A percentile compares a stretch with the other conserved stretches of the same genome.
Conservation (phyloP, 1,140 invertebrate genomes). For the Zaprionus nigranus region DNA sequence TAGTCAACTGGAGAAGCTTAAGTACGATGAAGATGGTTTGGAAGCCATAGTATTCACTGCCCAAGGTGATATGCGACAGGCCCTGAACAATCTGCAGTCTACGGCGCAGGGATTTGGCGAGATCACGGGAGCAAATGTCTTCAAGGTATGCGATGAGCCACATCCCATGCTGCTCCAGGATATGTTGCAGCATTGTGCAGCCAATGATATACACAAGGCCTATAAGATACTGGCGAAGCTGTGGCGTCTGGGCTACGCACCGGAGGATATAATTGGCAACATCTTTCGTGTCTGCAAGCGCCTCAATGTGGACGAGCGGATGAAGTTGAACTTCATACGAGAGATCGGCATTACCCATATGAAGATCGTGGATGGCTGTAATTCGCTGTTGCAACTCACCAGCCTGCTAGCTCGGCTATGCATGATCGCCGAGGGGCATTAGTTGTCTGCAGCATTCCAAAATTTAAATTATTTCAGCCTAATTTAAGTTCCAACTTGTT, state of each 20-base stretch:
- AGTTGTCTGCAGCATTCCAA: background rate
- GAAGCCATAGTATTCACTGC: constrained; percentile 99
- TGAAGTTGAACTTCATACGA: constrained; percentile 96
- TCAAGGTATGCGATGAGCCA: constrained; percentile 99
- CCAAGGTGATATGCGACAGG: constrained; percentile 99
- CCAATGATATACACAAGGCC: constrained; percentile 94
- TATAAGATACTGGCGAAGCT: constrained; percentile 95
- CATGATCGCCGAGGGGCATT: constrained; percentile 63
- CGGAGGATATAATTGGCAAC: constrained; percentile 98
- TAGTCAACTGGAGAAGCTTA: constrained; percentile 87
- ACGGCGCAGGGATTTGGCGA: constrained; percentile 97
- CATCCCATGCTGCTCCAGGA: constrained; percentile 97
- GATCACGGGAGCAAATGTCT: constrained; percentile 98
- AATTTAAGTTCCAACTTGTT: constrained; percentile 18
- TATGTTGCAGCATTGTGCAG: constrained; percentile 94
- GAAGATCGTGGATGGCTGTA: constrained; percentile 94
- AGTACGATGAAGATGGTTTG: constrained; percentile 96
- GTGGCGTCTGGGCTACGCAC: constrained; percentile 96
- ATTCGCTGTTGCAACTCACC: constrained; percentile 95
- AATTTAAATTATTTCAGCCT: constrained; percentile 1
- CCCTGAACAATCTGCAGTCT: constrained; percentile 98
- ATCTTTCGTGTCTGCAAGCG: constrained; percentile 97
- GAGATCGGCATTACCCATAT: constrained; percentile 97
- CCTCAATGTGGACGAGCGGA: constrained; percentile 90
- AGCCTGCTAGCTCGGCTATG: constrained; percentile 94